Percentiles rank a stretch among this genome's conserved stretches.
Evolutionary conservation across 2,888 invertebrate genomes (phyloP).

Genomic region (Cetonia aurata): DNA sequence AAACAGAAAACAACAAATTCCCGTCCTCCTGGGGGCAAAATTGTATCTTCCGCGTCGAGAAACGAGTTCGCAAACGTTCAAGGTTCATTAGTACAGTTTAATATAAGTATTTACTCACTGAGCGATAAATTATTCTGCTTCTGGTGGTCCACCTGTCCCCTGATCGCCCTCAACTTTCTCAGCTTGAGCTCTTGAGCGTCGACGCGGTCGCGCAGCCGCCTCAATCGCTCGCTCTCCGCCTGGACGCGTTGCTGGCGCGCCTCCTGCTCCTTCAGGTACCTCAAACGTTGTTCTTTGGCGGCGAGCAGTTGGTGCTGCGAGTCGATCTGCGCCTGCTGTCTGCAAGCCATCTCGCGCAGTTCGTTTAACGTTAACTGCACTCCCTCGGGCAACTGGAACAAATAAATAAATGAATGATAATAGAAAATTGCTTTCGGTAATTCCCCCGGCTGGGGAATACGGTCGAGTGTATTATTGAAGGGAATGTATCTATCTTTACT

Average conservation of each 20-base stretch:
- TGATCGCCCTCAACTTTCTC: conserved; percentile 88
- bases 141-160: conserved; percentile 94
- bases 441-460: no score
- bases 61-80: no score
- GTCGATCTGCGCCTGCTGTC: conserved; percentile 98
- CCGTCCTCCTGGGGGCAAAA: no score
- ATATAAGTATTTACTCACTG: conserved; percentile 75
- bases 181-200: conserved; percentile 96
- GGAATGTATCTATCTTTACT: no score
- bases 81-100: no score
- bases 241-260: conserved; percentile 81
- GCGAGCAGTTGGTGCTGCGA: conserved; percentile 92
- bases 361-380: conserved; percentile 93
- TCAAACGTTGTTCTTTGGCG: conserved; percentile 92
- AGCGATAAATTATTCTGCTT: conserved; percentile 91
- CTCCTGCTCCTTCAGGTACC: conserved; percentile 95
- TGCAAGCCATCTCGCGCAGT: conserved; percentile 97
- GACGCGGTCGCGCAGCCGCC: conserved; percentile 89
- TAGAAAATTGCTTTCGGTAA: no score
- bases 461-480: no score
- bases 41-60: no score
- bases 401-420: conserved; percentile 47
- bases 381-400: conserved; percentile 88
- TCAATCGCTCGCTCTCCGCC: conserved; percentile 89
- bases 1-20: no score